Percentiles rank a stretch among this genome's conserved stretches.
phyloP scores from a whole-genome alignment of 2,888 invertebrate genomes.

The Cerastis leucographa region DNA sequence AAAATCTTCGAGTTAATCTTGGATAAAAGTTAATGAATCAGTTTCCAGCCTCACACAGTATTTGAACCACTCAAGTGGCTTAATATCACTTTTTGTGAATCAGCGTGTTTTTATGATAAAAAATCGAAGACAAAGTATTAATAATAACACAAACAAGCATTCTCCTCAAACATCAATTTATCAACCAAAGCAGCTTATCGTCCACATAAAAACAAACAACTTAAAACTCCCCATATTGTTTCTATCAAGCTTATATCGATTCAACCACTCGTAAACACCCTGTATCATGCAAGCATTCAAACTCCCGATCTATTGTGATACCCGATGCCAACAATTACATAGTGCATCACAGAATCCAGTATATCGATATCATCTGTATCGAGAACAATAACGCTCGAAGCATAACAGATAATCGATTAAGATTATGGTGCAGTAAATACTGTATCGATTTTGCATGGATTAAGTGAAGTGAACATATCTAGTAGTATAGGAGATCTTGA shows the following conservation, averaged over 20 bases:
- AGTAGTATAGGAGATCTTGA: constrained; percentile 36
- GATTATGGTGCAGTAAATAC: constrained; percentile 63
- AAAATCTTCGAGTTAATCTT: background rate
- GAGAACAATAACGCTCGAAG: constrained; percentile 62
- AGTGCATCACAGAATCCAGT: constrained; percentile 54
- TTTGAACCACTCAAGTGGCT: too few relatives aligned
- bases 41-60: too few relatives aligned
- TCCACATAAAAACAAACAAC: constrained; percentile 12
- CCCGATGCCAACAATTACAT: constrained; percentile 57
- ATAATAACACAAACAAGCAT: background rate
- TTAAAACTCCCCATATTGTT: constrained; percentile 3
- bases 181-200: background rate
- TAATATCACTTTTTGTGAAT: background rate
- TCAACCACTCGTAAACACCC: constrained; percentile 27
- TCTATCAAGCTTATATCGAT: constrained; percentile 23
- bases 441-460: constrained; percentile 55
- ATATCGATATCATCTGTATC: constrained; percentile 54
- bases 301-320: constrained; percentile 14
- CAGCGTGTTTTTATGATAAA: background rate
- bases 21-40: background rate
- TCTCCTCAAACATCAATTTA: background rate
- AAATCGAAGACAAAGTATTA: background rate
- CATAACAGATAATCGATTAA: constrained; percentile 64
- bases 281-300: constrained; percentile 41
- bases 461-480: constrained; percentile 51